Evolutionary conservation across 1,140 invertebrate genomes (phyloP), one percentile per base, ranked within the genome.

Genomic region (Drosophila grimshawi): DNA sequence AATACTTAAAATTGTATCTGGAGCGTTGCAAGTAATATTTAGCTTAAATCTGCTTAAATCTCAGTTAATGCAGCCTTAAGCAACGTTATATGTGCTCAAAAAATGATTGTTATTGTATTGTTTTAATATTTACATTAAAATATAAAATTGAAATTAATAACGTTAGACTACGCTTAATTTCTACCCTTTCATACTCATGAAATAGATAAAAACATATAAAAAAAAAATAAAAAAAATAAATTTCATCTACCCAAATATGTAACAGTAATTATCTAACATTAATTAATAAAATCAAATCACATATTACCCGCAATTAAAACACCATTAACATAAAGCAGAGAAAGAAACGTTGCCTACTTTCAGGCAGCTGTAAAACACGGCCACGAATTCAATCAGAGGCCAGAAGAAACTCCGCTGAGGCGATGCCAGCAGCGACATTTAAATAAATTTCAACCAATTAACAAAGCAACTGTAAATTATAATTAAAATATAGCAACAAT

Each of bases 381-480:
- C 5, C 3, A 2, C 7, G 11, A 39, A 51, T 78, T 60, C 29
- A 55, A 27, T 32, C 45, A 46, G 27, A 56, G 65, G 69, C 45
- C 33, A 68, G 73, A 66, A 46, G 61, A 32, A 41, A 39, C 19
- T 60, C n/a, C 39, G 48, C 19, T 29, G 33, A 7, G 19, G 2
- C 2, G 33, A 6, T 33, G 6, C 33, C 6, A 60, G 35, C 35
- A 57, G 45, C 30, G 30, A 59, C 43, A 56, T 49, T 73, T 46
- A 61, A 61, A 49, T 55, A 45, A 61, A 66, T 69, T 73, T 29
- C 35, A 39, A 37, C 11, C 60, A 67, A 67, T 68, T 80, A 53
- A 43, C 57, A 57, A 67, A 83, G 62, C 68, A 71, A 72, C 69
- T 75, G 75, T 81, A 78, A 72, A 78, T 68, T 78, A 78, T 79